phyloP scores from a whole-genome alignment of 2,797 vertebrate species.

The Novumbra hubbsi region DNA sequence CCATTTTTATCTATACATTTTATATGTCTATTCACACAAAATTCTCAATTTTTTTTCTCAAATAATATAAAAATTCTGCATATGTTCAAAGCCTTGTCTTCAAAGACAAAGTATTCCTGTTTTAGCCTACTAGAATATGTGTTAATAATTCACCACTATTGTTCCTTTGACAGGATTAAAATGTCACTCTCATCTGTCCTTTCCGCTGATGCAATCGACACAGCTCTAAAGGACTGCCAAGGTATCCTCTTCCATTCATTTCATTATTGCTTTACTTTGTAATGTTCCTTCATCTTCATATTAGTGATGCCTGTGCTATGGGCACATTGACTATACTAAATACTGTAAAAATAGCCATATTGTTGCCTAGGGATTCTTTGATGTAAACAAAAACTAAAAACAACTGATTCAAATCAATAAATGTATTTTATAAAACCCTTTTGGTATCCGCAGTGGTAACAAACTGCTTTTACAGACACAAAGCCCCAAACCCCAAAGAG shows the following conservation, averaged over 20 bases:
- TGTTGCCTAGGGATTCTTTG: neutral
- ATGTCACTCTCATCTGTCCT: constrained; percentile 94
- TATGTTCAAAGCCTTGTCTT: neutral
- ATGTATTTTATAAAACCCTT: too few relatives aligned
- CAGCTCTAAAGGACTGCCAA: constrained; percentile 95
- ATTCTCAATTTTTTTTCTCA: too few relatives aligned
- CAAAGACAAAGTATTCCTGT: constrained; percentile 2
- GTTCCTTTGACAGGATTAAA: constrained; percentile 76
- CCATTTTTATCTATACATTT: neutral
- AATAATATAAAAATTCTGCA: neutral
- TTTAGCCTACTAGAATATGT: constrained; percentile 32
- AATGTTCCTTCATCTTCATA: constrained; percentile 13
- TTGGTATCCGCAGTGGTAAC: too few relatives aligned
- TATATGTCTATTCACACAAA: neutral
- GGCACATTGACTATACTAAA: neutral
- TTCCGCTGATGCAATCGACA: constrained; percentile 87
- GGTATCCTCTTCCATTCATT: constrained; percentile 76
- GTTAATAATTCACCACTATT: constrained; percentile 62
- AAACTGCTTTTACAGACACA: too few relatives aligned
- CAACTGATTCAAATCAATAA: too few relatives aligned
- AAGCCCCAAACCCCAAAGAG: too few relatives aligned
- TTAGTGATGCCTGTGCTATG: neutral
- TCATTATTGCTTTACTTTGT: constrained; percentile 49
- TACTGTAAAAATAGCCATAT: neutral
- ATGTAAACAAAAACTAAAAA: neutral